Conservation (phyloP, 2,888 invertebrate genomes). For the Netelia melanura region DNA sequence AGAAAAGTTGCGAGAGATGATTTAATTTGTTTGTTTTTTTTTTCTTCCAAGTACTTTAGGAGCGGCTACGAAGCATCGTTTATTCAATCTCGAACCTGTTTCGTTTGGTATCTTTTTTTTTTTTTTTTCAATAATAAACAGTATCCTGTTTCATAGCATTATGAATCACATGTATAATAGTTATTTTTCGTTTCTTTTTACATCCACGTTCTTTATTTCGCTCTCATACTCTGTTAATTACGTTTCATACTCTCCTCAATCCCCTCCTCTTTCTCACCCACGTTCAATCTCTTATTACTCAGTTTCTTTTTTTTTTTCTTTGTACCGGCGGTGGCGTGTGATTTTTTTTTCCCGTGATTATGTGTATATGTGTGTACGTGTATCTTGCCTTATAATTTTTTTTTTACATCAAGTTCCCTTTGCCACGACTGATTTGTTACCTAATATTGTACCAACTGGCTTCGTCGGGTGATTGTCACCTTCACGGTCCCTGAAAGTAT, state of each 20-base stretch:
- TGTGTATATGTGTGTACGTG: constrained; percentile 47
- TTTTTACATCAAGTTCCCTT: constrained; percentile 47
- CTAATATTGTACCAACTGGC: constrained; percentile 81
- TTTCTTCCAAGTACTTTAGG: constrained; percentile 39
- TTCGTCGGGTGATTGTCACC: constrained; percentile 83
- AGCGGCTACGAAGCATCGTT: constrained; percentile 46
- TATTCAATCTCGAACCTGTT: constrained; percentile 42
- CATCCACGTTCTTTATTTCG: constrained; percentile 46
- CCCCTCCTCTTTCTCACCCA: constrained; percentile 16
- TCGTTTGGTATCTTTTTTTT: constrained; percentile 33
- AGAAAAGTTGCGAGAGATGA: constrained; percentile 18
- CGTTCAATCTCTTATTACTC: constrained; percentile 49
- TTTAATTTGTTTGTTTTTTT: constrained; percentile 20
- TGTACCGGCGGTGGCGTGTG: constrained; percentile 70
- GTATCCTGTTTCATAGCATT: constrained; percentile 34
- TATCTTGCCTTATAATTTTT: constrained; percentile 41
- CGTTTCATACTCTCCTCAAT: constrained; percentile 33
- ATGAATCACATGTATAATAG: constrained; percentile 57
- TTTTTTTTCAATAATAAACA: constrained; percentile 47
- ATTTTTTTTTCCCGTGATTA: constrained; percentile 37
- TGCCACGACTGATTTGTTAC: constrained; percentile 54
- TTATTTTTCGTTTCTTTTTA: constrained; percentile 29
- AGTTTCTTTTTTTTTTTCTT: constrained; percentile 50
- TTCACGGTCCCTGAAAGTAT: constrained; percentile 81
- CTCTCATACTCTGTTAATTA: constrained; percentile 30